Evolutionary conservation across 1,140 invertebrate species (phyloP).

Genomic region (Nixonia krombeini): DNA sequence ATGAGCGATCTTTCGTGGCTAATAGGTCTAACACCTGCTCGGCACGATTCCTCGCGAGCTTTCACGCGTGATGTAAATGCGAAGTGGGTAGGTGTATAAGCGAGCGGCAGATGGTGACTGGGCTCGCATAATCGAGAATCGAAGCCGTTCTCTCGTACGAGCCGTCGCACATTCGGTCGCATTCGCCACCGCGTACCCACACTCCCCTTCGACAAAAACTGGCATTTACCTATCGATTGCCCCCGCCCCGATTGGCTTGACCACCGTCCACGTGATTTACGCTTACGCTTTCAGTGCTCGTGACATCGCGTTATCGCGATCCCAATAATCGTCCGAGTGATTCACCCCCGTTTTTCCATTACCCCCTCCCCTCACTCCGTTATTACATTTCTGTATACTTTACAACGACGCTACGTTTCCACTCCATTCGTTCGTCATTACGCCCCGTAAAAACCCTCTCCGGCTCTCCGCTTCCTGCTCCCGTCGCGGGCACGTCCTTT

Average conservation of each 20-base stretch:
- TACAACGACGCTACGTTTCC: background rate
- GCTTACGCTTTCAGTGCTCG: constrained; percentile 25
- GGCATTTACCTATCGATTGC: constrained; percentile 10
- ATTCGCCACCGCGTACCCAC: constrained; percentile 1
- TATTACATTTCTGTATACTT: background rate
- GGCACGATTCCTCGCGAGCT: constrained; percentile 53
- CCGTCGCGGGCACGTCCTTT: background rate
- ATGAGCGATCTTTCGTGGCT: constrained; percentile 23
- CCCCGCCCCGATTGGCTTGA: background rate
- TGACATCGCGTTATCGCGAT: constrained; percentile 21
- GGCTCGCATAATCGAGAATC: constrained; percentile 52
- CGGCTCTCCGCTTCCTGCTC: background rate
- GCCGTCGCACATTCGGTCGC: constrained; percentile 11
- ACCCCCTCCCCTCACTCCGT: background rate
- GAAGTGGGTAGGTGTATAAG: constrained; percentile 36
- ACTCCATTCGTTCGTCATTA: constrained; percentile 4
- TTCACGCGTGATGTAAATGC: constrained; percentile 45
- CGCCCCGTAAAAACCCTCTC: background rate
- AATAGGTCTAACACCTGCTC: constrained; percentile 49
- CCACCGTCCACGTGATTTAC: constrained; percentile 37
- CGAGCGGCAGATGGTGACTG: constrained; percentile 47
- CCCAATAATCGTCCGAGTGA: constrained; percentile 21
- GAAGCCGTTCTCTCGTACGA: constrained; percentile 23
- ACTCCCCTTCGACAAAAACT: background rate
- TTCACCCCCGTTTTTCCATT: background rate